Conservation (phyloP, 2,888 invertebrate species). For the Pemphredon lugubris region DNA sequence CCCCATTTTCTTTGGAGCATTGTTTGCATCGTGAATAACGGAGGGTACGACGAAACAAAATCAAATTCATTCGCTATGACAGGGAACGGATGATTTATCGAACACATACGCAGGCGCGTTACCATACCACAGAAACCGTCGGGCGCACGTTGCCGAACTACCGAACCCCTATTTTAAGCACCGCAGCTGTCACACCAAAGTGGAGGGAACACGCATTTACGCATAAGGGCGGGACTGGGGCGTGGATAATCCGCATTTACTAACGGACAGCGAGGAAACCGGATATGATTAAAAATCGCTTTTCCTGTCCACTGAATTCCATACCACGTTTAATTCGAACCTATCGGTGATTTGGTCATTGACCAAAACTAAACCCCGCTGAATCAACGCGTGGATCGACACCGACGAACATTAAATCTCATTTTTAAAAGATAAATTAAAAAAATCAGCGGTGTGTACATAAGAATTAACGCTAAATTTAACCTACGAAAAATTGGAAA, state of each 20-base stretch:
- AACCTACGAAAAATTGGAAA: too few relatives aligned
- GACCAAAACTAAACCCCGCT: too few relatives aligned
- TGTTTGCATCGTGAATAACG: not conserved
- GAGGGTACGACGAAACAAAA: slow-evolving; percentile 23
- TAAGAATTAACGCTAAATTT: too few relatives aligned
- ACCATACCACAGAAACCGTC: slow-evolving; percentile 39
- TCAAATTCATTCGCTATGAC: slow-evolving; percentile 43
- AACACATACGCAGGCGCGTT: slow-evolving; percentile 34
- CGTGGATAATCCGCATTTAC: slow-evolving; percentile 50
- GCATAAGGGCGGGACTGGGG: slow-evolving; percentile 42
- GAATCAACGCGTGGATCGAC: too few relatives aligned
- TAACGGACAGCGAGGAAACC: slow-evolving; percentile 43
- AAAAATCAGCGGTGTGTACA: too few relatives aligned
- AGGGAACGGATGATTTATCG: slow-evolving; percentile 46
- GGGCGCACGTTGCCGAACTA: slow-evolving; percentile 42
- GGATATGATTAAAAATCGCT: slow-evolving; percentile 26
- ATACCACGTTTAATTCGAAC: too few relatives aligned
- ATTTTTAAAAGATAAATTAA: too few relatives aligned
- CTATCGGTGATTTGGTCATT: too few relatives aligned
- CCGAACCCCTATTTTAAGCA: slow-evolving; percentile 65
- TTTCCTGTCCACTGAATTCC: too few relatives aligned
- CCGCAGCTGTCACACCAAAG: slow-evolving; percentile 57
- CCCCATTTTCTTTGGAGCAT: slow-evolving; percentile 9
- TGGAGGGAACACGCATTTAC: slow-evolving; percentile 48
- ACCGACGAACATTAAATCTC: too few relatives aligned